Percentiles rank a stretch among this genome's conserved stretches.
Evolutionary conservation across 2,888 invertebrate genomes (phyloP).

Genomic region (Eupelmus urozonus): DNA sequence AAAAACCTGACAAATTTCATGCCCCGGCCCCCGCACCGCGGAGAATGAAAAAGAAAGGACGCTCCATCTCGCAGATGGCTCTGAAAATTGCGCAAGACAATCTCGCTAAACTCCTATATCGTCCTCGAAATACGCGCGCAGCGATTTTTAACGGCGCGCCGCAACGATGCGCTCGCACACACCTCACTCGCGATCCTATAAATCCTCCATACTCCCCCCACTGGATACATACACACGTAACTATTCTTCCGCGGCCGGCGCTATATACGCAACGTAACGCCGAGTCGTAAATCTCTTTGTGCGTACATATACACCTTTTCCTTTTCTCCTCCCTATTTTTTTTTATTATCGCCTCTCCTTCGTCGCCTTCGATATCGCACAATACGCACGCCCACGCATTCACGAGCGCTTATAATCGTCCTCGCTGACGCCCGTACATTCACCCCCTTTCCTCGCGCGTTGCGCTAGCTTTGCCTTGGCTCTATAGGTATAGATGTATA

Average conservation of each 20-base stretch:
- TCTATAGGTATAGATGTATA: not conserved
- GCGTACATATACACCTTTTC: constrained; percentile 1
- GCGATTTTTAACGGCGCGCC: too few relatives aligned
- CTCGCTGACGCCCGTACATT: not conserved
- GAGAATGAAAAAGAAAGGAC: too few relatives aligned
- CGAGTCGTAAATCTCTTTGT: constrained; percentile 31
- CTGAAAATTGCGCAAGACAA: too few relatives aligned
- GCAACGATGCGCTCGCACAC: constrained; percentile 23
- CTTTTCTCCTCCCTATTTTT: not conserved
- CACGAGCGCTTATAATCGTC: not conserved
- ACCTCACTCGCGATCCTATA: too few relatives aligned
- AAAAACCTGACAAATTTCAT: too few relatives aligned
- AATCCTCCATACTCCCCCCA: too few relatives aligned
- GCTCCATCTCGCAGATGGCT: too few relatives aligned
- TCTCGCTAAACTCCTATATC: too few relatives aligned
- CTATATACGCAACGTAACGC: too few relatives aligned
- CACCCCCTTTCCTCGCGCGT: not conserved
- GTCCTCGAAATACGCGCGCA: too few relatives aligned
- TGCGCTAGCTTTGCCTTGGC: not conserved
- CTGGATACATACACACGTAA: not conserved
- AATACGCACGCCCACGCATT: constrained; percentile 7
- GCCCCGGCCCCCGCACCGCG: too few relatives aligned
- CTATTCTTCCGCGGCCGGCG: too few relatives aligned
- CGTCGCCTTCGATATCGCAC: constrained; percentile 29
- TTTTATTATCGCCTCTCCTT: not conserved